Conservation (phyloP, 1,140 invertebrate genomes). For the Helicoverpa armigera region DNA sequence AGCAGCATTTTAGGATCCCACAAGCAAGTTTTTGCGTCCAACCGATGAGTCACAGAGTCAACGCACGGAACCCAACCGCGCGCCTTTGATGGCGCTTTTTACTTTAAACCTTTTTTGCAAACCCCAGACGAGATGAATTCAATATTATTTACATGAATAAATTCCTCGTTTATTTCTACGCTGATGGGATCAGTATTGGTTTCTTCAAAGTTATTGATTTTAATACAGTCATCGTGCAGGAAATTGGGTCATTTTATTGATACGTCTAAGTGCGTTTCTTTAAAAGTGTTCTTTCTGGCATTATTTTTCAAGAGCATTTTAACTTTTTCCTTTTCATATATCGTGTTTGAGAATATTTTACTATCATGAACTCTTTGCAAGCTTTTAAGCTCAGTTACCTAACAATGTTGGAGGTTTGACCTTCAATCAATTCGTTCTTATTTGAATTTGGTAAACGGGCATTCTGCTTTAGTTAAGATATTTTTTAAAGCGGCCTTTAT, state of each 20-base stretch:
- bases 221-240: not conserved
- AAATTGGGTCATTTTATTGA: not conserved
- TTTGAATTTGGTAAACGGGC: not conserved
- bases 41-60: slow-evolving; percentile 70
- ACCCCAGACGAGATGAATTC: slow-evolving; percentile 44
- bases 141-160: slow-evolving; percentile 51
- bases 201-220: slow-evolving; percentile 3
- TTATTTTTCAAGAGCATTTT: no score
- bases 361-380: no score
- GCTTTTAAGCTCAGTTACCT: no score
- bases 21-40: slow-evolving; percentile 57
- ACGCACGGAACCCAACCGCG: slow-evolving; percentile 59
- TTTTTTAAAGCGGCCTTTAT: no score
- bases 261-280: not conserved
- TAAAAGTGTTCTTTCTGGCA: no score
- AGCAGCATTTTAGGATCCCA: slow-evolving; percentile 62
- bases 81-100: slow-evolving; percentile 60
- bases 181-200: slow-evolving; percentile 13
- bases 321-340: no score
- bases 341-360: no score
- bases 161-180: slow-evolving; percentile 36
- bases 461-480: no score
- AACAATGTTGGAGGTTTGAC: no score
- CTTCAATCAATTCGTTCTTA: not conserved
- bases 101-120: slow-evolving; percentile 55